Conservation (phyloP, 2,888 invertebrate genomes). For the Hetaerina titia region DNA sequence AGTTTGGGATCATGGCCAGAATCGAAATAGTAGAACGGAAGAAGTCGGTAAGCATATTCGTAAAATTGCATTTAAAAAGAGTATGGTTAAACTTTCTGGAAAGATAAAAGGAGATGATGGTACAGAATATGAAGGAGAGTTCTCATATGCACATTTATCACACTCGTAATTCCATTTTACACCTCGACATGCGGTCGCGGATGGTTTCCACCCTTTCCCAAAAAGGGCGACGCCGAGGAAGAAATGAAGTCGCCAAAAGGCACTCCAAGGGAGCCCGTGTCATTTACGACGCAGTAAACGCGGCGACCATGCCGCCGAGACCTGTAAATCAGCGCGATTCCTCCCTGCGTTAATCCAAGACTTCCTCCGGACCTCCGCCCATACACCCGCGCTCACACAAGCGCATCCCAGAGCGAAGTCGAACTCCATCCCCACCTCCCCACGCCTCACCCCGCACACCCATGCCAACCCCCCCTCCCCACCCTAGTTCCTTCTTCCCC, state of each 20-base stretch:
- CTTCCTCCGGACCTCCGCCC: neutral
- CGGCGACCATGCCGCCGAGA: conserved; percentile 38
- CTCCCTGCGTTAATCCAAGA: conserved; percentile 12
- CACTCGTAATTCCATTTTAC: too few relatives aligned
- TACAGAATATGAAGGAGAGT: too few relatives aligned
- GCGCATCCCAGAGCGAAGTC: neutral
- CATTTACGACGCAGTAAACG: conserved; percentile 62
- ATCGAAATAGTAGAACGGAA: too few relatives aligned
- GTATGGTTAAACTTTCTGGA: too few relatives aligned
- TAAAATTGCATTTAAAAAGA: too few relatives aligned
- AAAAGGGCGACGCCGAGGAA: neutral
- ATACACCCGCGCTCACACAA: neutral
- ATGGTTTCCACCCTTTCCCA: neutral
- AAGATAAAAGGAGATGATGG: too few relatives aligned
- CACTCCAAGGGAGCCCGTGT: conserved; percentile 27
- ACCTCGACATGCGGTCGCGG: too few relatives aligned
- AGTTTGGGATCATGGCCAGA: too few relatives aligned
- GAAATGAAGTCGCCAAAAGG: conserved; percentile 59
- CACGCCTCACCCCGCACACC: neutral
- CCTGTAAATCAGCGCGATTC: conserved; percentile 55
- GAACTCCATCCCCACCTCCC: neutral
- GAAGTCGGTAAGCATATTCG: too few relatives aligned
- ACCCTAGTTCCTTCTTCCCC: neutral
- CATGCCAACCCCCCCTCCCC: neutral
- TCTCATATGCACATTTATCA: too few relatives aligned